Conservation (phyloP, 2,113 vertebrate species). For the Enhydra lutris region DNA sequence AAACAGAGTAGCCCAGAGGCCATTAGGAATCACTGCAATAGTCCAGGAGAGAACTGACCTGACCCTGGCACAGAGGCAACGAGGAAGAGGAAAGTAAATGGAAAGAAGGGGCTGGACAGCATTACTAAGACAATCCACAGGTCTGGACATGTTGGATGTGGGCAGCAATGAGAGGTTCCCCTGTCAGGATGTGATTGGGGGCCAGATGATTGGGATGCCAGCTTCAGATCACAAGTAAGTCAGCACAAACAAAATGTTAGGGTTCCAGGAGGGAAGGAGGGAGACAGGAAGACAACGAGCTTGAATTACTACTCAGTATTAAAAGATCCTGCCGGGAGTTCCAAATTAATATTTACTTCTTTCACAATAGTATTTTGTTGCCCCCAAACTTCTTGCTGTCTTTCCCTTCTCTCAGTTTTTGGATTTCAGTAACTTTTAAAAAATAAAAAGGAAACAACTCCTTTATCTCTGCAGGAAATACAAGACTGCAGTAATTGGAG, state of each 20-base stretch:
- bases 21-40: background rate
- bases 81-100: background rate
- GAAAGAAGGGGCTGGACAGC: background rate
- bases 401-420: background rate
- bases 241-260: background rate
- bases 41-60: background rate
- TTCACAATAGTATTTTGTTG: background rate
- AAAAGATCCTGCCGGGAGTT: background rate
- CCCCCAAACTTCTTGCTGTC: background rate
- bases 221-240: background rate
- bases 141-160: rapidly evolving
- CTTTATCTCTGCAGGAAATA: background rate
- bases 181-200: background rate
- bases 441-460: background rate
- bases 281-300: background rate
- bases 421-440: background rate
- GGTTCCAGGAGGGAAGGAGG: background rate
- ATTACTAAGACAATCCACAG: background rate
- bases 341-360: background rate
- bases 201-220: background rate
- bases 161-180: background rate
- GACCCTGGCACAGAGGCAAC: background rate
- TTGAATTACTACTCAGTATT: background rate
- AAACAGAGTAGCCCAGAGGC: background rate
- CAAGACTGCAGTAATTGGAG: background rate